Evolutionary conservation across 2,797 vertebrate species (phyloP).

Genomic region (Otolemur crassicaudatus): DNA sequence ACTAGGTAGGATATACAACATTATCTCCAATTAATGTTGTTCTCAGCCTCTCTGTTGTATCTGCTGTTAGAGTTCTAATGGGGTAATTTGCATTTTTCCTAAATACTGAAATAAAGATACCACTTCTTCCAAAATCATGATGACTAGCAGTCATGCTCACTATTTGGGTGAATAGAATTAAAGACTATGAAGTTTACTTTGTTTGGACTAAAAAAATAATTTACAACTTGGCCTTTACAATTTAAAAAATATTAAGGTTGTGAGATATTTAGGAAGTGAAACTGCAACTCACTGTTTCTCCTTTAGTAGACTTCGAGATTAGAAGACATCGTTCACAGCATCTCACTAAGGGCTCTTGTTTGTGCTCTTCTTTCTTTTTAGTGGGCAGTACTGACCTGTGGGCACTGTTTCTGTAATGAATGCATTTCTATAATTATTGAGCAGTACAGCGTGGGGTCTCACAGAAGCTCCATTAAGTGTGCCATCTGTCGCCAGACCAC

Average conservation of each 20-base stretch:
- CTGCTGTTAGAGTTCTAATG: not conserved
- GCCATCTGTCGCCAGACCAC: slow-evolving; percentile 98
- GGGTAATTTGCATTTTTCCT: not conserved
- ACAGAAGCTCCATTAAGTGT: slow-evolving; percentile 95
- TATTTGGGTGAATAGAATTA: not conserved
- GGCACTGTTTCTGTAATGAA: slow-evolving; percentile 99
- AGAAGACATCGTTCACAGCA: not conserved
- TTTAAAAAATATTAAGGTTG: not conserved
- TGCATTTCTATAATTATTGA: slow-evolving; percentile 97
- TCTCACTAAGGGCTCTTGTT: not conserved
- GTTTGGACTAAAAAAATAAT: slow-evolving; percentile 37
- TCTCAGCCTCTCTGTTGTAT: not conserved
- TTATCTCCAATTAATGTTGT: not conserved
- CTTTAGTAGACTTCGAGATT: not conserved
- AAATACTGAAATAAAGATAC: slow-evolving; percentile 36
- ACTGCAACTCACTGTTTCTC: not conserved
- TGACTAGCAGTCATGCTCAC: not conserved
- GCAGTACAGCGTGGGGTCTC: slow-evolving; percentile 96
- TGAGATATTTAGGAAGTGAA: not conserved
- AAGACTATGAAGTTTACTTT: not conserved
- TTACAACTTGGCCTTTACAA: slow-evolving; percentile 30
- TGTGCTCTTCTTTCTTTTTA: slow-evolving; percentile 78
- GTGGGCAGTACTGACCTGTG: slow-evolving; percentile 99
- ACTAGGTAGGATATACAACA: not conserved
- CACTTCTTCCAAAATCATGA: not conserved